These are phyloP conservation scores for Ictidomys tridecemlineatus DNA, from an alignment of 2,113 vertebrate species.

Conservation along the genomic window DNA sequence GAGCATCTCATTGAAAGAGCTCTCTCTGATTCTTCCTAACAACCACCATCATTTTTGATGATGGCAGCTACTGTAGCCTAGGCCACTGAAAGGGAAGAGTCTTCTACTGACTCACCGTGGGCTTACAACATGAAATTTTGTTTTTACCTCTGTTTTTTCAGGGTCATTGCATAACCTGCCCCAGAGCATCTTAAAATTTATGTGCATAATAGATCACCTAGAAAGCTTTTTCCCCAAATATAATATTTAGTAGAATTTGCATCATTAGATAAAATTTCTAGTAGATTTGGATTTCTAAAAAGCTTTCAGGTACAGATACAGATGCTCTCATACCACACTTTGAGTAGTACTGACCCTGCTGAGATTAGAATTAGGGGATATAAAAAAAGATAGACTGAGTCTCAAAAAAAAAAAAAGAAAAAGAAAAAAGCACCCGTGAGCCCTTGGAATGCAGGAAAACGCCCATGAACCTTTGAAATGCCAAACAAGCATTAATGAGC, in stretches of 20 bases:
- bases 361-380: no score
- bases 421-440: no score
- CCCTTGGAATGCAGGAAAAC: no score
- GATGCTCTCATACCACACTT: neutral
- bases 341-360: neutral
- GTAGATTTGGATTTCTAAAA: neutral
- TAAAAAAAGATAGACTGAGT: no score
- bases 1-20: neutral
- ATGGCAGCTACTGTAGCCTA: neutral
- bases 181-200: neutral
- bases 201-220: neutral
- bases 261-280: constrained; percentile 23
- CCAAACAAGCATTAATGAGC: no score
- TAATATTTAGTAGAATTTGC: neutral
- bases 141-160: neutral
- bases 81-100: neutral
- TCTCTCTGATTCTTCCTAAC: neutral
- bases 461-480: no score
- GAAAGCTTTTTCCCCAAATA: neutral
- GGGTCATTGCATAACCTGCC: neutral
- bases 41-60: neutral
- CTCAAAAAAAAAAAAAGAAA: no score
- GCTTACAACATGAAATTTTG: neutral
- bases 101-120: neutral
- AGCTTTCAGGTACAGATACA: neutral